Evolutionary conservation across 2,113 vertebrate species (phyloP), one percentile per base, ranked within the genome.

Genomic region (Stigmatopora argus): DNA sequence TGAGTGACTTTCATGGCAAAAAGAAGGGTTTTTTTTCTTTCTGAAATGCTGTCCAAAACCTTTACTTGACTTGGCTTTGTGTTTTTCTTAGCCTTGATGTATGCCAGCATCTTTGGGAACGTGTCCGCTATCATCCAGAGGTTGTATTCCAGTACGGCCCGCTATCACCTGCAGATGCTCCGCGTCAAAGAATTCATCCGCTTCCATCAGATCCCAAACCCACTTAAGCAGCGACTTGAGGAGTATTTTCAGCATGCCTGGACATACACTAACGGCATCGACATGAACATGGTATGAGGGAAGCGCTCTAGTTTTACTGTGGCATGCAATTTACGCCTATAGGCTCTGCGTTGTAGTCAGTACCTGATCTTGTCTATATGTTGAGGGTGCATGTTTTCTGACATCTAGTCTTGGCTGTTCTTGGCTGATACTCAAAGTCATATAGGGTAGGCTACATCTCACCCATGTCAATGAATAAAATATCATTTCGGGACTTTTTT

Each of bases 121-220:
- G 96, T 99, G 66, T 99, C 97, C 18, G 97, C 97, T 88, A 99
- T 99, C 90, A 99, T 99, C 92, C 97, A 99, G 92, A 92, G 97
- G 67, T 89, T 99, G 45, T 99, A 99, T 80, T 99, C 97, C 4
- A 94, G 97, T 81, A 99, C 96, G 11, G 96, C 96, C 49, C 90
- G 96, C 64, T 99, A 99, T 74, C 96, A 99, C 85, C 95, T 96
- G 89, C 97, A 99, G 90, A 99, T 99, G 97, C 92, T 99, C 1
- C 88, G 97, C 62, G 97, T 99, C 57, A 97, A 96, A 85, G 96
- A 99, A 70, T 99, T 99, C 80, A 99, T 99, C 82, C 94, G 96
- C 70, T 99, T 99, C 66, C 96, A 99, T 79, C 96, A 99, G 88
- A 99, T 99, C 74, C 96, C 96, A 0, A 98, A 98, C 85, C 96